Evolutionary conservation across 2,888 invertebrate genomes (phyloP).

Genomic region (Petrolisthes manimaculis): DNA sequence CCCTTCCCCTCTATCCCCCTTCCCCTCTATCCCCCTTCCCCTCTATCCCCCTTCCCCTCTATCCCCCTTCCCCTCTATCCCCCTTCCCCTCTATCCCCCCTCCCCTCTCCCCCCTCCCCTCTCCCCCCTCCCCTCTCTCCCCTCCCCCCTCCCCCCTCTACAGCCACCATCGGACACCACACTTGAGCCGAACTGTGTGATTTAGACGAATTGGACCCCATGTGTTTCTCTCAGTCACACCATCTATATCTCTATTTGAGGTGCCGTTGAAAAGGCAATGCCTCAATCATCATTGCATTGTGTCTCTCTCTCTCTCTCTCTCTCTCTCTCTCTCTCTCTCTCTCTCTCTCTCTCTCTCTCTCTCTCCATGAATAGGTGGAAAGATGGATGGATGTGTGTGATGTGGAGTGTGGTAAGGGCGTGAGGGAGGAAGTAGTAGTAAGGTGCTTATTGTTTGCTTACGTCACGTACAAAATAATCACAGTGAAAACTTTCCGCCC

Average conservation of each 20-base stretch:
- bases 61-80: not conserved
- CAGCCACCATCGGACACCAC: not conserved
- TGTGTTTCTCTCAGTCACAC: slow-evolving; percentile 8
- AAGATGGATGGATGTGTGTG: too few relatives aligned
- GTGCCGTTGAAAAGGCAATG: too few relatives aligned
- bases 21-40: not conserved
- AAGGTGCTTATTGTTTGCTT: too few relatives aligned
- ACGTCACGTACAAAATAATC: too few relatives aligned
- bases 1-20: not conserved
- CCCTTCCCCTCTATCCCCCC: not conserved
- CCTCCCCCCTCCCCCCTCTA: too few relatives aligned
- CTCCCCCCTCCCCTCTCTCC: not conserved
- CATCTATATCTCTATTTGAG: slow-evolving; percentile 17
- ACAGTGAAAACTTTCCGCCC: too few relatives aligned
- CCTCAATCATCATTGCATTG: not conserved
- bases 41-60: not conserved
- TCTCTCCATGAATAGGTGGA: too few relatives aligned
- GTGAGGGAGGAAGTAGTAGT: too few relatives aligned
- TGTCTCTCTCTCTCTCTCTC: not conserved
- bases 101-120: not conserved
- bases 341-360: not conserved
- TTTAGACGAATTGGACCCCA: not conserved
- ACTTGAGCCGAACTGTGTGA: not conserved
- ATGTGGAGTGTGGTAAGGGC: too few relatives aligned
- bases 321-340: slow-evolving; percentile 1